Conservation (phyloP, 64 coral and sea anemone genomes). For the Montipora efflorescens region DNA sequence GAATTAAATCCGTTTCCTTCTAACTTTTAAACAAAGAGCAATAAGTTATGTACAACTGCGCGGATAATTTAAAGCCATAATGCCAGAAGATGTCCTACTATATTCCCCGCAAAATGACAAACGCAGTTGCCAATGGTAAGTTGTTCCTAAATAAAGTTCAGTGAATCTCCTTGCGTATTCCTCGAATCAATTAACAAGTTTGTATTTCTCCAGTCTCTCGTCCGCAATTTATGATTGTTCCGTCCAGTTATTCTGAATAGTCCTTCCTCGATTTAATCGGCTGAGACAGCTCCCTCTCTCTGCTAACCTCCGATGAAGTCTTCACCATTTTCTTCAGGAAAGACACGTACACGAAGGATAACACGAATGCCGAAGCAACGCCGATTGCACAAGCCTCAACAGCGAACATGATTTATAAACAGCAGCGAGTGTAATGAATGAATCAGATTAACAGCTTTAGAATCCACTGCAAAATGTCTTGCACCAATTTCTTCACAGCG, state of each 20-base stretch:
- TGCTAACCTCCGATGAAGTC: constrained; percentile 33
- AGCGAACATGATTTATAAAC: constrained; percentile 3
- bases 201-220: neutral
- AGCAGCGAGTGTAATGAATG: too few relatives aligned
- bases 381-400: constrained; percentile 19
- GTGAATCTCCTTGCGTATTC: neutral
- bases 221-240: too few relatives aligned
- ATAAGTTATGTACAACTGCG: neutral
- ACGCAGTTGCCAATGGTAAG: too few relatives aligned
- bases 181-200: neutral
- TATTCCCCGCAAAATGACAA: neutral
- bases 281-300: neutral
- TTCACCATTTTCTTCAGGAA: constrained; percentile 41
- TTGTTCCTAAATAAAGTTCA: neutral
- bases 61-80: neutral
- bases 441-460: neutral
- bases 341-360: constrained; percentile 29
- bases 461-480: neutral
- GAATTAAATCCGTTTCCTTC: neutral
- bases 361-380: neutral
- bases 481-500: neutral
- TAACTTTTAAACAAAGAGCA: neutral
- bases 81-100: neutral
- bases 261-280: neutral
- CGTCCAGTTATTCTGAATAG: neutral